phyloP scores from a whole-genome alignment of 1,140 invertebrate genomes.

The Ceratina calcarata region DNA sequence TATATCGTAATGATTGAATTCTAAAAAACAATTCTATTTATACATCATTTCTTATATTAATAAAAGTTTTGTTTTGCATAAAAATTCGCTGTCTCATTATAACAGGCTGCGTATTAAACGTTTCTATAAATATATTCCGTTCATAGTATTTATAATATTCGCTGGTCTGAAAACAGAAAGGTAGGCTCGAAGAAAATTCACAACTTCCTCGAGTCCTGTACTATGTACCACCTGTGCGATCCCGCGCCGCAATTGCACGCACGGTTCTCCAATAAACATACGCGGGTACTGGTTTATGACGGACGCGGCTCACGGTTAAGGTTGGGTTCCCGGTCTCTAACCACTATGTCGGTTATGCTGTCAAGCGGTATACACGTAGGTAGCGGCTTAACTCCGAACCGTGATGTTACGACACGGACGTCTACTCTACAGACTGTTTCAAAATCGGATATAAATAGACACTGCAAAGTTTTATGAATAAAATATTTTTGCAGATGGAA shows the following conservation, averaged over 20 bases:
- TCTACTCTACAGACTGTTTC: slow-evolving; percentile 3
- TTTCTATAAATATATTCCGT: too few species aligned
- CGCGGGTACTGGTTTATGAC: slow-evolving; percentile 28
- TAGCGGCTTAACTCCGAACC: slow-evolving; percentile 52
- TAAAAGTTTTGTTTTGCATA: too few species aligned
- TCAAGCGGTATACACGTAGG: slow-evolving; percentile 61
- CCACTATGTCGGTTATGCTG: slow-evolving; percentile 61
- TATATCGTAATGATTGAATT: too few species aligned
- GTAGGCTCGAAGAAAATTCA: neutral
- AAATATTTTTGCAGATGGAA: neutral
- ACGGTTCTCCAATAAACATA: slow-evolving; percentile 10
- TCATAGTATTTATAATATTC: too few species aligned
- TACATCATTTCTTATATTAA: too few species aligned
- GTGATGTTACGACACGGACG: neutral
- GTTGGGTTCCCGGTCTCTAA: slow-evolving; percentile 52
- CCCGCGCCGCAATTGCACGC: slow-evolving; percentile 3
- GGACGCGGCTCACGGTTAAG: slow-evolving; percentile 38
- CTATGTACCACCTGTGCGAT: slow-evolving; percentile 14
- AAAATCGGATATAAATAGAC: neutral
- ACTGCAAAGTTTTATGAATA: neutral
- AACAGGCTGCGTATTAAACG: too few species aligned
- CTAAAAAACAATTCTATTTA: too few species aligned
- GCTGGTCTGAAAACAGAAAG: too few species aligned
- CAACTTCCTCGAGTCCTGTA: slow-evolving; percentile 16
- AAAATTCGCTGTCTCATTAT: too few species aligned